phyloP scores from a whole-genome alignment of 1,140 invertebrate species.

The Zaprionus capensis region DNA sequence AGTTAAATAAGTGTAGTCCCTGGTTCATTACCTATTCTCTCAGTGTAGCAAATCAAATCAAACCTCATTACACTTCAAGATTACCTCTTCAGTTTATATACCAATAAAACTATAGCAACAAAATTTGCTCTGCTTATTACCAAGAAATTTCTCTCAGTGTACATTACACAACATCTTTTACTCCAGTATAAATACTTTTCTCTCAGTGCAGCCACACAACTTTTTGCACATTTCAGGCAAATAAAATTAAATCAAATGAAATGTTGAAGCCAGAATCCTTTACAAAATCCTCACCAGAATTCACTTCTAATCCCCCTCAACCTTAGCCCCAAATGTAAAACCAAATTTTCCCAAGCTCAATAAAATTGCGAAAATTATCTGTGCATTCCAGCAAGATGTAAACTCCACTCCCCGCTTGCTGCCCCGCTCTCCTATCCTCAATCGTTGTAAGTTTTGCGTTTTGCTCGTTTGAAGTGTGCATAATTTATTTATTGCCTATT shows the following conservation, averaged over 20 bases:
- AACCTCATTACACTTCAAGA: too few relatives aligned
- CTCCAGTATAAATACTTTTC: background rate
- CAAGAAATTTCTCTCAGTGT: background rate
- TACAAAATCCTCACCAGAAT: background rate
- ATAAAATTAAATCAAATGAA: background rate
- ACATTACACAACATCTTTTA: too few relatives aligned
- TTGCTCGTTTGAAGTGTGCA: constrained; percentile 1
- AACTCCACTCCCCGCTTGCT: background rate
- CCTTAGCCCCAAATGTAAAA: background rate
- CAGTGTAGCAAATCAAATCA: too few relatives aligned
- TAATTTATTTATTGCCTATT: constrained; percentile 17
- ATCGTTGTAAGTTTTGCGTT: constrained; percentile 11
- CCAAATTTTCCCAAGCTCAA: background rate
- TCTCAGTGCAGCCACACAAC: background rate
- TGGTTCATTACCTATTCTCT: too few relatives aligned
- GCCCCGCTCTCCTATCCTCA: background rate
- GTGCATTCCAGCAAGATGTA: background rate
- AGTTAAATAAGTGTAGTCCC: background rate
- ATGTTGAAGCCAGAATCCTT: background rate
- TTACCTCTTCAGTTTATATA: too few relatives aligned
- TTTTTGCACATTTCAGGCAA: background rate
- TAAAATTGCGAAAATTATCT: constrained; percentile 10
- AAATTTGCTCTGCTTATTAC: too few relatives aligned
- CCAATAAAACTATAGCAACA: too few relatives aligned
- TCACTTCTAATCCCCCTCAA: background rate